Evolutionary conservation across 2,888 invertebrate genomes (phyloP), one percentile per base, ranked within the genome.

Genomic region (Apodemia hepburni): DNA sequence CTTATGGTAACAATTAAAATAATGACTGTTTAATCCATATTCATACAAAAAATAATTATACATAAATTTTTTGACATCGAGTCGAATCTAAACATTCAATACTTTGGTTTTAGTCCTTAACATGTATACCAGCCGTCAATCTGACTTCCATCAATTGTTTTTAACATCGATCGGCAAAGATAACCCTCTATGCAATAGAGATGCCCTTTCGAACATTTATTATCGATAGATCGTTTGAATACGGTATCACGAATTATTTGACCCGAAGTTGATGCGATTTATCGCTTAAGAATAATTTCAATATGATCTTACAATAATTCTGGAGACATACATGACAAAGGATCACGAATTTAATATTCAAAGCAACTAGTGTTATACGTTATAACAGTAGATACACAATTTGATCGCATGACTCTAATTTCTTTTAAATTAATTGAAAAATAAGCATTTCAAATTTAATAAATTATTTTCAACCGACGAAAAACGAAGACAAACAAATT

Each of bases 191-290:
- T 73, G 69, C 71, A 71, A 71, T 84, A 85, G 87, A 81, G 86
- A 77, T 75, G 75, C 74, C 74, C 69, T 70, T 75, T 75, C 69
- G 74, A 75, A 75, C 78, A 80, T 81, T 82, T 77, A 70, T 70
- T 75, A 79, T 84, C 82, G 88, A 88, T 84, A 81, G 75, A 79
- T 79, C 73, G 68, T 68, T 65, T 65, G 33, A 68, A 70, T 69
- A 57, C 29, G 8, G 65, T 66, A 67, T 65, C 67, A 63, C 68
- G 75, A 74, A 73, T 77, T 78, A 79, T 79, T 81, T 87, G 85
- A 87, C 87, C 87, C 68, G 70, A 78, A 82, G 83, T 81, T 81
- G 79, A 76, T 78, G 79, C 80, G 85, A 86, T 86, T 85, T 84
- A 84, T 84, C 75, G 80, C 75, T 76, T 27, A 12, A 6, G 27